Evolutionary conservation across 1,140 invertebrate genomes (phyloP), one percentile per base, ranked within the genome.

Genomic region (Zophobas atratus): DNA sequence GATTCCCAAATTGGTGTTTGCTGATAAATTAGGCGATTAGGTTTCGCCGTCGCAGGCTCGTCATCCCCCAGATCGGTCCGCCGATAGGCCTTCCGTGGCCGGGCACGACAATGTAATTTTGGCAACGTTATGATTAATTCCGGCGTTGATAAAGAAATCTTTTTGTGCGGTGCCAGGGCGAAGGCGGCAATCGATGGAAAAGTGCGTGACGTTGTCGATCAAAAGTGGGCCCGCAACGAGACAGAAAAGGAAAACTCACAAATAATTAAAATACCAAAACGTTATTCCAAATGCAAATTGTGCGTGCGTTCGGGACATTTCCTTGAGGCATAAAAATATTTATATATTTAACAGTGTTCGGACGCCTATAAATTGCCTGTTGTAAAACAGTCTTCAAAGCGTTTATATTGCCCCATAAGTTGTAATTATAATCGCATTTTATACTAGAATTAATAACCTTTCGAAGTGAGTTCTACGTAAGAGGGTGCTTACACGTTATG

Each of bases 341-440:
- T 63, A 63, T 60, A 63, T 60, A 43, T 56, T 63, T 63, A 60
- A 75, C 55, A 75, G 56, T 60, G 36, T 60, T 60, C 39, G 55
- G 55, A 60, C 73, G 73, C 55, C 73, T 75, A 63, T 75, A 75
- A 75, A 46, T 60, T 75, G 51, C 55, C 63, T 75, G 70, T 72
- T 72, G 51, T 56, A 72, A 72, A 72, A 72, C 51, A 72, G 70
- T 72, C 51, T 60, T 75, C 51, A 63, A 75, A 75, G 39, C 46
- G 55, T 75, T 75, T 63, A 75, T 63, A 63, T 60, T 63, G 46
- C 55, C 53, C n/a, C n/a, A 63, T 51, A 75, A 75, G 39, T 63
- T 60, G 57, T 75, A 75, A 75, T 75, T 75, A 75, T 63, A 75
- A 63, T 75, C 73, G 51, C 73, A 75, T 75, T 75, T 75, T 75